Percentiles rank a stretch among this genome's conserved stretches.
Conservation (phyloP, 2,113 vertebrate species). For the Heterochromis multidens region DNA sequence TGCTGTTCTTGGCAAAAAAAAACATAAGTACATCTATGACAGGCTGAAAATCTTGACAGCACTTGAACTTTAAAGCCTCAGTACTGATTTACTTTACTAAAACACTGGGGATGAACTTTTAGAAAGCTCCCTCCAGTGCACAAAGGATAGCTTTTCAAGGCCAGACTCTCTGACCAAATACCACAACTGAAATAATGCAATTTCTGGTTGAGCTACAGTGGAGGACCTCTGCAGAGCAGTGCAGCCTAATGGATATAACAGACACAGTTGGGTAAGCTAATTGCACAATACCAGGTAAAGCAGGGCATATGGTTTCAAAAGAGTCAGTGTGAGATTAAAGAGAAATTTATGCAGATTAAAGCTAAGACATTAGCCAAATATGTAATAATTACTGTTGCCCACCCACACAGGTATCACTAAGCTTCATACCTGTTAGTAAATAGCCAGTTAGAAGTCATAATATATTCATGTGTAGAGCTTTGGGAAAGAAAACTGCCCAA, state of each 20-base stretch:
- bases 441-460: neutral
- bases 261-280: slow-evolving; percentile 45
- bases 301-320: slow-evolving; percentile 32
- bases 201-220: slow-evolving; percentile 45
- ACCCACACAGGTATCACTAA: neutral
- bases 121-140: slow-evolving; percentile 36
- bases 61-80: slow-evolving; percentile 43
- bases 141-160: slow-evolving; percentile 59
- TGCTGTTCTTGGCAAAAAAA: slow-evolving; percentile 21
- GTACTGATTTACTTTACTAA: slow-evolving; percentile 47
- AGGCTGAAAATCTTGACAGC: slow-evolving; percentile 34
- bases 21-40: slow-evolving; percentile 22
- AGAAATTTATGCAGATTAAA: slow-evolving; percentile 13
- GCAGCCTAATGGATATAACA: slow-evolving; percentile 68
- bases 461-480: neutral
- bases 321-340: neutral
- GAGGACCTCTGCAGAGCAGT: slow-evolving; percentile 47
- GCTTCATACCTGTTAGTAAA: neutral
- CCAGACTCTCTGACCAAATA: slow-evolving; percentile 54
- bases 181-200: slow-evolving; percentile 61
- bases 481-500: slow-evolving; percentile 20
- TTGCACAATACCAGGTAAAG: slow-evolving; percentile 58
- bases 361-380: slow-evolving; percentile 1
- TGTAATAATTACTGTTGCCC: slow-evolving; percentile 4
- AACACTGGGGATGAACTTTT: slow-evolving; percentile 50